Conservation (phyloP, 2,888 invertebrate genomes). For the Dromius quadrimaculatus region DNA sequence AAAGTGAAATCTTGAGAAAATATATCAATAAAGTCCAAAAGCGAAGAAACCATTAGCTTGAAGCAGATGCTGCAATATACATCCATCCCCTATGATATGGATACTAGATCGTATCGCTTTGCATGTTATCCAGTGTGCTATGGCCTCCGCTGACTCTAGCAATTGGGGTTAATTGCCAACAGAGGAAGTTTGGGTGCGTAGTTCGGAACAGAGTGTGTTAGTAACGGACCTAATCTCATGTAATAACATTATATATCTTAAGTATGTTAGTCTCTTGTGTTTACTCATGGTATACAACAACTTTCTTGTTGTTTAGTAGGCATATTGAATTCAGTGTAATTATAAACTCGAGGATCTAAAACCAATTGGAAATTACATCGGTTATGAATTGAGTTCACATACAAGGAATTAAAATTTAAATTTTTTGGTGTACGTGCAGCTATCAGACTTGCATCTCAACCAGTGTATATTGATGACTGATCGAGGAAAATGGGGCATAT, state of each 20-base stretch:
- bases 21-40: too few relatives aligned
- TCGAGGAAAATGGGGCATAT: slow-evolving; percentile 45
- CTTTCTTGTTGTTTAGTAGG: slow-evolving; percentile 1
- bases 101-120: too few relatives aligned
- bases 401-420: too few relatives aligned
- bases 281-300: slow-evolving; percentile 34
- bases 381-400: slow-evolving; percentile 4
- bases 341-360: slow-evolving; percentile 4
- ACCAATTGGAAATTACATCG: not conserved
- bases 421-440: slow-evolving; percentile 34
- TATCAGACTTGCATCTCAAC: slow-evolving; percentile 46
- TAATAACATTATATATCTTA: slow-evolving; percentile 48
- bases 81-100: too few relatives aligned
- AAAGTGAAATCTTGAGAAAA: too few relatives aligned
- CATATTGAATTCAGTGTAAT: too few relatives aligned
- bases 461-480: slow-evolving; percentile 35
- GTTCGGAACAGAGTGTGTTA: slow-evolving; percentile 13
- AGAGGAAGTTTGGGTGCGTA: slow-evolving; percentile 40
- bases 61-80: too few relatives aligned
- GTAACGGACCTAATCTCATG: slow-evolving; percentile 9
- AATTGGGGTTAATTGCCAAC: slow-evolving; percentile 44
- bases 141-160: slow-evolving; percentile 31
- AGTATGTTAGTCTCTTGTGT: slow-evolving; percentile 40
- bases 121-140: too few relatives aligned
- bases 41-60: too few relatives aligned